Evolutionary conservation across 2,888 invertebrate species (phyloP).

Genomic region (Patella pellucida): DNA sequence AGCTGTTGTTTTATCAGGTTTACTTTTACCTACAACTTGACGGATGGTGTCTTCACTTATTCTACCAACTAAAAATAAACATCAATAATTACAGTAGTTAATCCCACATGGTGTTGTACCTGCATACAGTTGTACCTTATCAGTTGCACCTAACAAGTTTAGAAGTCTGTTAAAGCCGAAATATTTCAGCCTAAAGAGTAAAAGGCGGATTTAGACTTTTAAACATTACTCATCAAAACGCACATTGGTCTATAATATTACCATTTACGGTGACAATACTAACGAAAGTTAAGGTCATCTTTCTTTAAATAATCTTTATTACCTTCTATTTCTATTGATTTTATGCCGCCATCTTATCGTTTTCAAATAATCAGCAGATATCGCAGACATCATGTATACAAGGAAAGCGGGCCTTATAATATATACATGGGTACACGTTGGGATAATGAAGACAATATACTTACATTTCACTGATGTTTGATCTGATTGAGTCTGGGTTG

Average conservation of each 20-base stretch:
- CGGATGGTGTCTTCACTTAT: slow-evolving; percentile 39
- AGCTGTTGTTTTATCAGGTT: slow-evolving; percentile 37
- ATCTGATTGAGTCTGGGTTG: not conserved
- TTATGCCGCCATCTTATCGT: too few species aligned
- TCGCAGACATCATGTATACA: too few species aligned
- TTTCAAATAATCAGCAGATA: too few species aligned
- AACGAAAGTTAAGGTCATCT: too few species aligned
- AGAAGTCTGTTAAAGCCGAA: not conserved
- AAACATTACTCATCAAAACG: too few species aligned
- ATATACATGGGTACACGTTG: not conserved
- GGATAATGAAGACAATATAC: not conserved
- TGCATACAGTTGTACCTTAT: not conserved
- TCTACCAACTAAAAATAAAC: slow-evolving; percentile 36
- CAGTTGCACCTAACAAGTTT: too few species aligned
- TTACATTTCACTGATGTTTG: not conserved
- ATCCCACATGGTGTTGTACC: not conserved
- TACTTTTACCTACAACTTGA: slow-evolving; percentile 40
- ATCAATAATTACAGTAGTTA: not conserved
- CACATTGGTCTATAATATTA: not conserved
- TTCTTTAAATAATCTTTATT: too few species aligned
- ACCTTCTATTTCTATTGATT: too few species aligned
- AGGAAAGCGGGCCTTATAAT: not conserved
- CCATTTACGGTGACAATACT: not conserved
- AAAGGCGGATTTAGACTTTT: too few species aligned
- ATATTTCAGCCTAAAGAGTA: not conserved